A percentile compares a stretch with the other conserved stretches of the same genome.
phyloP scores from a whole-genome alignment of 2,888 invertebrate species.

The Dione juno region DNA sequence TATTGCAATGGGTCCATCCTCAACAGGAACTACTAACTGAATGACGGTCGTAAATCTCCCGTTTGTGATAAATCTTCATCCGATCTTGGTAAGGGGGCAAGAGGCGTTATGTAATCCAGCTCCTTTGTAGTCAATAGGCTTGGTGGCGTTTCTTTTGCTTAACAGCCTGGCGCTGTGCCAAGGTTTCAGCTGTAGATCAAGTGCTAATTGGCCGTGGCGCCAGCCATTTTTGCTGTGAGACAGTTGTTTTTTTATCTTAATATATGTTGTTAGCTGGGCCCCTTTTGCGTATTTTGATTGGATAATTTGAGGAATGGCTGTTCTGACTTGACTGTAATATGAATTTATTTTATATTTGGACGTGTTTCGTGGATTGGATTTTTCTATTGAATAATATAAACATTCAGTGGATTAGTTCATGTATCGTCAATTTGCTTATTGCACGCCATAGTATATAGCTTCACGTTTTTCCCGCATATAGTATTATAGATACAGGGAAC shows the following conservation, averaged over 20 bases:
- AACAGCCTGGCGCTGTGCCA: conserved; percentile 27
- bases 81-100: background rate
- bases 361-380: background rate
- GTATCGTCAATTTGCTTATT: no score
- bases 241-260: conserved; percentile 1
- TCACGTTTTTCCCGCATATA: no score
- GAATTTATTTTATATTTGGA: background rate
- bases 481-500: no score
- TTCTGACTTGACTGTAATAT: background rate
- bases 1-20: background rate
- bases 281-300: background rate
- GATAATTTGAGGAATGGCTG: background rate
- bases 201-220: conserved; percentile 38
- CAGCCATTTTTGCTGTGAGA: conserved; percentile 16
- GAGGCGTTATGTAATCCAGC: conserved; percentile 24
- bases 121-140: conserved; percentile 30
- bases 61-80: conserved; percentile 6
- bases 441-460: no score
- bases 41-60: background rate
- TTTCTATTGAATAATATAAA: background rate
- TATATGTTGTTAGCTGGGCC: background rate
- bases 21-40: conserved; percentile 9
- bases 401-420: background rate
- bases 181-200: conserved; percentile 31
- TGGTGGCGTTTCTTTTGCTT: conserved; percentile 27